phyloP scores from a whole-genome alignment of 2,888 invertebrate genomes.

The Alsophila aescularia region DNA sequence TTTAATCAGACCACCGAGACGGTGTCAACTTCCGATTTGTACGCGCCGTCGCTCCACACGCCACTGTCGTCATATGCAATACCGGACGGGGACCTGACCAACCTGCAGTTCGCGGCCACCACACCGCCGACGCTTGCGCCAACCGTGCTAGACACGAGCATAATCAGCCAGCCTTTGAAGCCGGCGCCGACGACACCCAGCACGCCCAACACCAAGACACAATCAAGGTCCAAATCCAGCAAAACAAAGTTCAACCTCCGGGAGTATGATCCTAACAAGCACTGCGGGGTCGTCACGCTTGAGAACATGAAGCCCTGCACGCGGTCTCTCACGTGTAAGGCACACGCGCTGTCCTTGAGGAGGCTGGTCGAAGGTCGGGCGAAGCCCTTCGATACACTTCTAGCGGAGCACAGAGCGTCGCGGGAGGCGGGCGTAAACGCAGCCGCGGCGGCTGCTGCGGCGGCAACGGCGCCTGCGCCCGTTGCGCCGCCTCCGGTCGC shows the following conservation, averaged over 20 bases:
- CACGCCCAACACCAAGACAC: slow-evolving; percentile 57
- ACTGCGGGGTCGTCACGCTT: slow-evolving; percentile 90
- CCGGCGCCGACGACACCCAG: slow-evolving; percentile 46
- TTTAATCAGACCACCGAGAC: slow-evolving; percentile 68
- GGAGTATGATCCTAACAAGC: slow-evolving; percentile 92
- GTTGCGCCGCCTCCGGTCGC: slow-evolving; percentile 38
- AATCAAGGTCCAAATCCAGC: slow-evolving; percentile 55
- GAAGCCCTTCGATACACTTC: slow-evolving; percentile 89
- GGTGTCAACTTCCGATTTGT: slow-evolving; percentile 64
- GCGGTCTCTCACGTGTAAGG: slow-evolving; percentile 89
- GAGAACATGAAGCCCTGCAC: slow-evolving; percentile 90
- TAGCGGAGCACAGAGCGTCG: slow-evolving; percentile 89
- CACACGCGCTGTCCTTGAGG: slow-evolving; percentile 88
- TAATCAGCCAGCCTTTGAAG: slow-evolving; percentile 37
- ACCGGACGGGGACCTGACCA: slow-evolving; percentile 66
- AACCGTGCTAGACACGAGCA: slow-evolving; percentile 50
- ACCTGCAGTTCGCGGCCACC: slow-evolving; percentile 68
- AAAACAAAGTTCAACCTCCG: slow-evolving; percentile 82
- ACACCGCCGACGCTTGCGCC: slow-evolving; percentile 64
- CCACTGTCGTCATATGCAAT: slow-evolving; percentile 60
- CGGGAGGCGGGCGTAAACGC: slow-evolving; percentile 75
- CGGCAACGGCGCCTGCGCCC: slow-evolving; percentile 38
- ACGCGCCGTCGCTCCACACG: slow-evolving; percentile 56
- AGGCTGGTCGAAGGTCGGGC: slow-evolving; percentile 88
- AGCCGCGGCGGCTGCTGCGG: slow-evolving; percentile 44